Conservation (phyloP, 2,888 invertebrate genomes). For the Venustoraphidia nigricollis region DNA sequence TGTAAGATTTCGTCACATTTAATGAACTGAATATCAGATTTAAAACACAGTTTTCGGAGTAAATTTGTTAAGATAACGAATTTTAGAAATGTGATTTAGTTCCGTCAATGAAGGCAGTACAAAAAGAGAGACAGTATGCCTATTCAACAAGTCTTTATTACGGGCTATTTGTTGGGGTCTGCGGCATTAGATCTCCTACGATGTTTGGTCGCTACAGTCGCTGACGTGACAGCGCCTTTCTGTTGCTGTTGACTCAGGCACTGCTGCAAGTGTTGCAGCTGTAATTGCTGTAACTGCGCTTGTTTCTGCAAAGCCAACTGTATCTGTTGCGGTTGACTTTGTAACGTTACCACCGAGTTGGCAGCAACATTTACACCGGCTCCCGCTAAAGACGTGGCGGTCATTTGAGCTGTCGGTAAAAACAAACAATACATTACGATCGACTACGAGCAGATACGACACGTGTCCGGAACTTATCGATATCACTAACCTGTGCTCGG, state of each 20-base stretch:
- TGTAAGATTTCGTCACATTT: no score
- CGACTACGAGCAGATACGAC: not conserved
- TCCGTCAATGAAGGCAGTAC: no score
- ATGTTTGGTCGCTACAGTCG: conserved; percentile 21
- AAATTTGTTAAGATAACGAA: no score
- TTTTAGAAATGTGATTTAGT: no score
- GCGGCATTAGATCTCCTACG: conserved; percentile 24
- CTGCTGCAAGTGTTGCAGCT: conserved; percentile 25
- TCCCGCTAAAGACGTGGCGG: not conserved
- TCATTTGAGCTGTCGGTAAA: not conserved
- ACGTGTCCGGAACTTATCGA: not conserved
- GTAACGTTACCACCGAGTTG: conserved; percentile 9
- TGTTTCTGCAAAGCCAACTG: conserved; percentile 22
- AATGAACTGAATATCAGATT: no score
- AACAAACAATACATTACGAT: not conserved
- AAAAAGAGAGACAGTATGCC: no score
- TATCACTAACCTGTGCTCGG: conserved; percentile 12
- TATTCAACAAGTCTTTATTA: not conserved
- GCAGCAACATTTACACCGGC: conserved; percentile 1
- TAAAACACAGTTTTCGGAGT: no score
- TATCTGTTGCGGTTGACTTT: conserved; percentile 10
- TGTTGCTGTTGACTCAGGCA: conserved; percentile 21
- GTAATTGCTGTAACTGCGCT: conserved; percentile 24
- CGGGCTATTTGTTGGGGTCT: conserved; percentile 23
- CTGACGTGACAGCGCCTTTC: conserved; percentile 11